Evolutionary conservation across 2,113 vertebrate genomes (phyloP).

Genomic region (Hylia prasina): DNA sequence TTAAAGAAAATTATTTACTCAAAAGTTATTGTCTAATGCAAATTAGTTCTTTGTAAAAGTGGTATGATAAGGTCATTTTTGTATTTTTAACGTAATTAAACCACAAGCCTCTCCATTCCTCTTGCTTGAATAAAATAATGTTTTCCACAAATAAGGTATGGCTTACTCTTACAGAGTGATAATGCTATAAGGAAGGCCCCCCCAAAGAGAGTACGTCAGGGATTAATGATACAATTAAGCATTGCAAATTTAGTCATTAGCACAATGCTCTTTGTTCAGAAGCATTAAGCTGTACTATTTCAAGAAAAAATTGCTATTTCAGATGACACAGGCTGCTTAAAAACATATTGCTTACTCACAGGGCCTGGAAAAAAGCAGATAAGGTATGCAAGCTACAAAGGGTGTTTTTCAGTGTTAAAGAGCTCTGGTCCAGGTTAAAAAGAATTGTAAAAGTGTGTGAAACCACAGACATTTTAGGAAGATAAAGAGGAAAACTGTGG

Average conservation of each 20-base stretch:
- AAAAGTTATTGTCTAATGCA: constrained; percentile 40
- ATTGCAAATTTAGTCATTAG: not conserved
- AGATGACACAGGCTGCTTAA: not conserved
- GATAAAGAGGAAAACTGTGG: not conserved
- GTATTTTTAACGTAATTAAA: constrained; percentile 22
- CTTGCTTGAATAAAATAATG: not conserved
- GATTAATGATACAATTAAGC: constrained; percentile 8
- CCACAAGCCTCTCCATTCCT: not conserved
- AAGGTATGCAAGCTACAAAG: not conserved
- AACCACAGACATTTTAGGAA: not conserved
- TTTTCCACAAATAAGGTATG: constrained; percentile 14
- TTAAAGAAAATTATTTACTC: not conserved
- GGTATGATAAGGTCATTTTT: not conserved
- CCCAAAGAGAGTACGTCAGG: not conserved
- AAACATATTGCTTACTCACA: not conserved
- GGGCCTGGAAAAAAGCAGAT: not conserved
- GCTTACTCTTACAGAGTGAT: not conserved
- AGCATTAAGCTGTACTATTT: not conserved
- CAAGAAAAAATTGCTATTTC: constrained; percentile 14
- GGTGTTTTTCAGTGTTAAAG: not conserved
- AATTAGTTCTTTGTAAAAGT: constrained; percentile 5
- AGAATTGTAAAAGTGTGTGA: not conserved
- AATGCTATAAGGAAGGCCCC: not conserved
- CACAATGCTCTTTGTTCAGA: not conserved
- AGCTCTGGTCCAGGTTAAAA: not conserved